These are phyloP conservation scores for Zaprionus ornatus DNA, from an alignment of 1,140 invertebrate species.

Conservation along the genomic window DNA sequence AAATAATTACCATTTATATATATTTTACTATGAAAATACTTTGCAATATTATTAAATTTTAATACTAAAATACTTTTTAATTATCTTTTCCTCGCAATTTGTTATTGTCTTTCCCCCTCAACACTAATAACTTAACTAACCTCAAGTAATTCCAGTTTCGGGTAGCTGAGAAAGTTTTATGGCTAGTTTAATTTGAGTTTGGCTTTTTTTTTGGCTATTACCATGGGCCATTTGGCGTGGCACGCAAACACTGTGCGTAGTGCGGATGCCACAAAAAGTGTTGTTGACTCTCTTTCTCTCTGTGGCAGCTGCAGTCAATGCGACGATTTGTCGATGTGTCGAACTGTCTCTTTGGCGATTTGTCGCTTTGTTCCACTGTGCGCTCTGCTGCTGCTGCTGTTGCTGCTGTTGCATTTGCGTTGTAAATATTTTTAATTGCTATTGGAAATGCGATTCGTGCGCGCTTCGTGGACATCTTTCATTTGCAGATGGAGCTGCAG, in stretches of 20 bases:
- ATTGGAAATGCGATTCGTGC: constrained; percentile 71
- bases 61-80: no score
- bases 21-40: no score
- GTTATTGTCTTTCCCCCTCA: not conserved
- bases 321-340: constrained; percentile 2
- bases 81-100: no score
- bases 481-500: constrained; percentile 38
- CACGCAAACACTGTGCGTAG: constrained; percentile 25
- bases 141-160: not conserved
- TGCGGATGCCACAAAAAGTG: not conserved
- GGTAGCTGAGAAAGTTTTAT: constrained; percentile 1
- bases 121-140: not conserved
- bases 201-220: not conserved
- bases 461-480: constrained; percentile 75
- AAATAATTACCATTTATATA: no score
- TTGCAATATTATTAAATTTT: no score
- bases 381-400: constrained; percentile 9
- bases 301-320: not conserved
- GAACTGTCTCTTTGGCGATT: constrained; percentile 35
- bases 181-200: not conserved
- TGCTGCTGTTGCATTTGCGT: constrained; percentile 62
- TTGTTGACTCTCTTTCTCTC: not conserved
- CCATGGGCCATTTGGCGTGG: not conserved
- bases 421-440: constrained; percentile 83
- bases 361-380: constrained; percentile 53